Evolutionary conservation across 2,113 vertebrate species (phyloP).

Genomic region (Stomatorhinus ivindoensis): DNA sequence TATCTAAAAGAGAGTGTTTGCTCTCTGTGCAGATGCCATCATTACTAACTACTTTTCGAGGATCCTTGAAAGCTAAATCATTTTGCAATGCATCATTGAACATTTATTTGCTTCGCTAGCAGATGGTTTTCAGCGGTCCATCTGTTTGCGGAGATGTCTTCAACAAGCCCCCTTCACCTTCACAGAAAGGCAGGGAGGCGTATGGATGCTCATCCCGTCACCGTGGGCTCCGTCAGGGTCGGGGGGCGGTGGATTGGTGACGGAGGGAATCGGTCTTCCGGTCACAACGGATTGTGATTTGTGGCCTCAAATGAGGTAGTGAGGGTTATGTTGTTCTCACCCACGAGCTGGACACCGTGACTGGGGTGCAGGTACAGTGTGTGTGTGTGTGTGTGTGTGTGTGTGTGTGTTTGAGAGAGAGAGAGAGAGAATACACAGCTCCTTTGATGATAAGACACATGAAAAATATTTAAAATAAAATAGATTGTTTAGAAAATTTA

Average conservation of each 20-base stretch:
- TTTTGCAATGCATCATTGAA: conserved; percentile 86
- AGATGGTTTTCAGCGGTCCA: conserved; percentile 87
- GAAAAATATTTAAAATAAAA: not conserved
- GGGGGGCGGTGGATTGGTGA: not conserved
- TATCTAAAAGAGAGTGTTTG: conserved; percentile 83
- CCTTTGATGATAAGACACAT: not conserved
- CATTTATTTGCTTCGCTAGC: conserved; percentile 80
- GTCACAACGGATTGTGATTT: conserved; percentile 17
- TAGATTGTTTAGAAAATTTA: not conserved
- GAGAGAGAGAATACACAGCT: not conserved
- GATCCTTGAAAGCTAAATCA: conserved; percentile 90
- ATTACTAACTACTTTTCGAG: conserved; percentile 79
- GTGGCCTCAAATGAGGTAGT: not conserved
- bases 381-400: not conserved
- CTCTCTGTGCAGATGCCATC: conserved; percentile 76
- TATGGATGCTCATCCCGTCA: conserved; percentile 66
- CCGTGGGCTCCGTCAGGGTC: conserved; percentile 49
- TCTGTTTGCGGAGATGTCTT: conserved; percentile 85
- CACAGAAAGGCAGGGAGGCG: conserved; percentile 65
- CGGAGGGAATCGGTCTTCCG: conserved; percentile 15
- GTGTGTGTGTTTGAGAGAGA: not conserved
- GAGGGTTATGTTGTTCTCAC: conserved; percentile 17
- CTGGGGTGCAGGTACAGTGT: not conserved
- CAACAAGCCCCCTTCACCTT: conserved; percentile 87
- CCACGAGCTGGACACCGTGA: conserved; percentile 8